Percentiles rank a stretch among this genome's conserved stretches.
Conservation (phyloP, 2,797 vertebrate species). For the Lepilemur septentrionalis region DNA sequence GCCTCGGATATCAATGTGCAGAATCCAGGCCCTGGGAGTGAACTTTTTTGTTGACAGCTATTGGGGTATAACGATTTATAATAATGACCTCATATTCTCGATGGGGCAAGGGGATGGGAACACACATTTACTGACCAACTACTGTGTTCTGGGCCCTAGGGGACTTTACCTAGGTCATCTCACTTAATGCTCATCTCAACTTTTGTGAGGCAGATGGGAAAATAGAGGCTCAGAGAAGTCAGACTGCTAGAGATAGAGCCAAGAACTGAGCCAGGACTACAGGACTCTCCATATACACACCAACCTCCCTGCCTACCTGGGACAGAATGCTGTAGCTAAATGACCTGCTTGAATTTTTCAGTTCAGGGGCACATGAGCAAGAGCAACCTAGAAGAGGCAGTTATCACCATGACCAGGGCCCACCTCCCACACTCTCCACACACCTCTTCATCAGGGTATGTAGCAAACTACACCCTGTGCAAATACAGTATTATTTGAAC, state of each 20-base stretch:
- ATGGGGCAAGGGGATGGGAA: too few species aligned
- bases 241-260: background rate
- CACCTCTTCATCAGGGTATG: background rate
- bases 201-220: background rate
- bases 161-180: background rate
- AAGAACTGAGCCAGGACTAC: background rate
- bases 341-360: background rate
- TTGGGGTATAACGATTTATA: background rate
- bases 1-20: background rate
- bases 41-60: background rate
- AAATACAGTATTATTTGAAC: conserved; percentile 22
- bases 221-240: background rate
- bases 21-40: background rate
- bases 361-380: background rate
- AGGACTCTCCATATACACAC: background rate
- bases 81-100: background rate
- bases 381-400: background rate
- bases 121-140: background rate
- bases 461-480: background rate
- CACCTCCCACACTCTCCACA: background rate
- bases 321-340: background rate
- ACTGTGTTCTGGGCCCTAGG: background rate
- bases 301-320: background rate
- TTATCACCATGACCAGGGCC: background rate
- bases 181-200: background rate